Percentiles rank a stretch among this genome's conserved stretches.
phyloP scores from a whole-genome alignment of 2,797 vertebrate genomes.

The Coranthus polyacanthus region DNA sequence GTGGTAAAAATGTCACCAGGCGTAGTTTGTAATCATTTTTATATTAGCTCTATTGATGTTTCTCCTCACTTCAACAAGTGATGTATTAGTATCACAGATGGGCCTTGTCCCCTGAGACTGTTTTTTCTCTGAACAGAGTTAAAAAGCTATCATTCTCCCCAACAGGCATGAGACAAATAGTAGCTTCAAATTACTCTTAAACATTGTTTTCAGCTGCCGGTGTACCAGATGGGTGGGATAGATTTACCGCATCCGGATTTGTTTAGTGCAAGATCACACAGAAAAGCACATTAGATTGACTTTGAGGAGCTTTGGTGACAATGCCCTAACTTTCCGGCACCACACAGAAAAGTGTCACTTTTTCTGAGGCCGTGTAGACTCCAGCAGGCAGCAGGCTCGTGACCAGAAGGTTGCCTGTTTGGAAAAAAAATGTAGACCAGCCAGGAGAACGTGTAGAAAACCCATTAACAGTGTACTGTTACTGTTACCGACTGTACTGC shows the following conservation, averaged over 20 bases:
- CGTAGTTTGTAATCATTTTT: slow-evolving; percentile 80
- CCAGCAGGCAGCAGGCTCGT: neutral
- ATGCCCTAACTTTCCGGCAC: slow-evolving; percentile 44
- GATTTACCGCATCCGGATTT: slow-evolving; percentile 51
- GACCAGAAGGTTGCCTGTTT: slow-evolving; percentile 20
- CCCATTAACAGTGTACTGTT: slow-evolving; percentile 12
- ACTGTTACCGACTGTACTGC: too few relatives aligned
- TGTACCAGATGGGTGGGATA: slow-evolving; percentile 49
- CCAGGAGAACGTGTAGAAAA: slow-evolving; percentile 19
- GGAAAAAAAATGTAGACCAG: slow-evolving; percentile 15
- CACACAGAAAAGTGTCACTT: slow-evolving; percentile 1
- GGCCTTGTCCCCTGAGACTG: slow-evolving; percentile 59
- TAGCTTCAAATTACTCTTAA: slow-evolving; percentile 70
- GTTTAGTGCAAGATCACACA: slow-evolving; percentile 58
- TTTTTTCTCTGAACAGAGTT: slow-evolving; percentile 53
- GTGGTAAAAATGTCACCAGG: slow-evolving; percentile 78
- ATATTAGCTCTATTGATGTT: slow-evolving; percentile 81
- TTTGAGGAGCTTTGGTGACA: slow-evolving; percentile 59
- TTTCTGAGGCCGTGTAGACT: neutral
- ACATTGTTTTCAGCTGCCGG: slow-evolving; percentile 63
- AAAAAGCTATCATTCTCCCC: slow-evolving; percentile 61
- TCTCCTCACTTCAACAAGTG: slow-evolving; percentile 76
- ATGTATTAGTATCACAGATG: slow-evolving; percentile 76
- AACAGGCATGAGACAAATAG: slow-evolving; percentile 54
- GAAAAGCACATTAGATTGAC: slow-evolving; percentile 62